Evolutionary conservation across 2,888 invertebrate genomes (phyloP).

Genomic region (Eupithecia centaureata): DNA sequence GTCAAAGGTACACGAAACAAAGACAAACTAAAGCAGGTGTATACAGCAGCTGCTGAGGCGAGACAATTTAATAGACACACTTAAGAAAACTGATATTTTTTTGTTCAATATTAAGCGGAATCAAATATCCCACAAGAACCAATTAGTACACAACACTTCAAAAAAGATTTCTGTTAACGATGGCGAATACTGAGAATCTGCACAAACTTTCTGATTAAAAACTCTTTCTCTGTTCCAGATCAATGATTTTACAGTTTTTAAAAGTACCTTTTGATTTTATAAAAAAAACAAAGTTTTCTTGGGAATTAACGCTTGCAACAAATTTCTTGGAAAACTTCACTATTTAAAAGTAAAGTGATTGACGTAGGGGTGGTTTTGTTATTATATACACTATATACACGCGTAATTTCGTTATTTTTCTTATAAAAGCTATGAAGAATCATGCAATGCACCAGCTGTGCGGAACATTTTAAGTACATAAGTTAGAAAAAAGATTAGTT

Average conservation of each 20-base stretch:
- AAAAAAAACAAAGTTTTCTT: conserved; percentile 31
- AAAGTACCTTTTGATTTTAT: conserved; percentile 25
- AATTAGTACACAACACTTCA: conserved; percentile 25
- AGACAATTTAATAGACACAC: conserved; percentile 52
- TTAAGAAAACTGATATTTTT: conserved; percentile 51
- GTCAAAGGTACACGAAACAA: conserved; percentile 70
- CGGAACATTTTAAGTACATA: conserved; percentile 6
- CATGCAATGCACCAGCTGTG: neutral
- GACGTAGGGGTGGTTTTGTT: neutral
- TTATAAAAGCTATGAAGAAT: neutral
- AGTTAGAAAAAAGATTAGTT: neutral
- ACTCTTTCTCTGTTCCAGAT: conserved; percentile 33
- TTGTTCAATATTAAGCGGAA: conserved; percentile 47
- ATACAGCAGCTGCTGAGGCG: conserved; percentile 36
- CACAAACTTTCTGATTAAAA: conserved; percentile 40
- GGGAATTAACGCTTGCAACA: conserved; percentile 26
- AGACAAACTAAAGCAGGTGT: conserved; percentile 64
- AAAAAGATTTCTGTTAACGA: conserved; percentile 39
- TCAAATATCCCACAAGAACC: conserved; percentile 43
- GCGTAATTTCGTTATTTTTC: neutral
- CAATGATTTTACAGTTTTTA: conserved; percentile 21
- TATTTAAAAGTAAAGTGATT: conserved; percentile 20
- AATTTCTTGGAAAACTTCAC: conserved; percentile 20
- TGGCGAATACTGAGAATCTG: conserved; percentile 44
- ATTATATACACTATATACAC: too few relatives aligned